Evolutionary conservation across 2,888 invertebrate genomes (phyloP).

Genomic region (Tipula confusa): DNA sequence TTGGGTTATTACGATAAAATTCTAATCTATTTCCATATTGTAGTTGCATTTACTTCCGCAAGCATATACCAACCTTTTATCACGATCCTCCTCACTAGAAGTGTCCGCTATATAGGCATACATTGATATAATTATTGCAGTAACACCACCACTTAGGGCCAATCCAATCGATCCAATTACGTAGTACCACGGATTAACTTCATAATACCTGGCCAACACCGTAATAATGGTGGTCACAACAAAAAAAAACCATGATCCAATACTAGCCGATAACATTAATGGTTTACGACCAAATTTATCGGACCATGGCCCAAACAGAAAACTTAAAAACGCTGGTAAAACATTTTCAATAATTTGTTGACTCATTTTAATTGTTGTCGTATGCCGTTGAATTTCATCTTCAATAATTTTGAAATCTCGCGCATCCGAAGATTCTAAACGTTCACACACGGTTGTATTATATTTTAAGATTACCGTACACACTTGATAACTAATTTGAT

Average conservation of each 20-base stretch:
- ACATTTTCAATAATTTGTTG: conserved; percentile 61
- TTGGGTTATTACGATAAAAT: no score
- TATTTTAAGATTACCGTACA: neutral
- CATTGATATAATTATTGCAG: neutral
- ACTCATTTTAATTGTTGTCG: conserved; percentile 60
- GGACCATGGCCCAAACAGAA: conserved; percentile 78
- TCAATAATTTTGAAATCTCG: conserved; percentile 43
- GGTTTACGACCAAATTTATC: conserved; percentile 74
- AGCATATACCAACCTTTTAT: neutral
- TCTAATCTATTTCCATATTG: no score
- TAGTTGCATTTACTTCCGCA: no score
- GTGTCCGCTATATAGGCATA: conserved; percentile 7
- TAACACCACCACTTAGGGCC: conserved; percentile 56
- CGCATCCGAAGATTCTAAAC: neutral
- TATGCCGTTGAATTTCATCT: conserved; percentile 60
- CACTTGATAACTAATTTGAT: conserved; percentile 27
- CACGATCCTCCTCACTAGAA: neutral
- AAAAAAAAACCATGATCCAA: conserved; percentile 45
- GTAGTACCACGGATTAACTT: conserved; percentile 49
- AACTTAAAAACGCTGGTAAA: conserved; percentile 62
- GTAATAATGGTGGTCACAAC: conserved; percentile 41
- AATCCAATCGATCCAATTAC: conserved; percentile 56
- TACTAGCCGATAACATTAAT: conserved; percentile 58
- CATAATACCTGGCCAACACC: conserved; percentile 38
- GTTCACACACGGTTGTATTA: neutral